phyloP scores from a whole-genome alignment of 2,888 invertebrate genomes.

The Caenorhabditis zanzibari region DNA sequence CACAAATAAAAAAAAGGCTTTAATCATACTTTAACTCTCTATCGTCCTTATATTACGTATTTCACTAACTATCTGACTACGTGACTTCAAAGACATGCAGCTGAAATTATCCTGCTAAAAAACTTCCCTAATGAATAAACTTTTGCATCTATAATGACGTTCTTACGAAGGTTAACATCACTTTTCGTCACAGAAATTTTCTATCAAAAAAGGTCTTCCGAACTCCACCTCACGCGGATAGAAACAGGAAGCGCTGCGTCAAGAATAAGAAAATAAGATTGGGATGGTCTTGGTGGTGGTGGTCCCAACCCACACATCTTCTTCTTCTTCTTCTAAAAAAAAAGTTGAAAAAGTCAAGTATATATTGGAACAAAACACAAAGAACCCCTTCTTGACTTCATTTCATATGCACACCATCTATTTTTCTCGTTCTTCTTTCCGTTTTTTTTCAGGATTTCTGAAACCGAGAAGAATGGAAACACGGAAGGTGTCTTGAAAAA shows the following conservation, averaged over 20 bases:
- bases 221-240: slow-evolving; percentile 9
- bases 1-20: too few relatives aligned
- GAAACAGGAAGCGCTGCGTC: slow-evolving; percentile 18
- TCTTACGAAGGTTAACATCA: slow-evolving; percentile 4
- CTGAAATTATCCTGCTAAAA: background rate
- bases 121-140: background rate
- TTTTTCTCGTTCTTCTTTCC: slow-evolving; percentile 18
- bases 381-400: slow-evolving; percentile 28
- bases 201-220: background rate
- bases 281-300: slow-evolving; percentile 8
- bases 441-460: slow-evolving; percentile 2
- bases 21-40: too few relatives aligned
- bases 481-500: slow-evolving; percentile 6
- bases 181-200: background rate
- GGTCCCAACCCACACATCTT: background rate
- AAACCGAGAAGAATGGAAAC: slow-evolving; percentile 2
- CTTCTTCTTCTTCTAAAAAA: slow-evolving; percentile 5
- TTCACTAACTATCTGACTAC: background rate
- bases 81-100: slow-evolving; percentile 8
- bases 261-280: slow-evolving; percentile 35
- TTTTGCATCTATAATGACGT: slow-evolving; percentile 1
- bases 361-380: slow-evolving; percentile 33
- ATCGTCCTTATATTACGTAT: too few relatives aligned
- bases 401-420: slow-evolving; percentile 32
- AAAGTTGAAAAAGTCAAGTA: slow-evolving; percentile 38